These are phyloP conservation scores for Manacus vitellinus DNA, from an alignment of 2,113 vertebrate species.

Conservation along the genomic window DNA sequence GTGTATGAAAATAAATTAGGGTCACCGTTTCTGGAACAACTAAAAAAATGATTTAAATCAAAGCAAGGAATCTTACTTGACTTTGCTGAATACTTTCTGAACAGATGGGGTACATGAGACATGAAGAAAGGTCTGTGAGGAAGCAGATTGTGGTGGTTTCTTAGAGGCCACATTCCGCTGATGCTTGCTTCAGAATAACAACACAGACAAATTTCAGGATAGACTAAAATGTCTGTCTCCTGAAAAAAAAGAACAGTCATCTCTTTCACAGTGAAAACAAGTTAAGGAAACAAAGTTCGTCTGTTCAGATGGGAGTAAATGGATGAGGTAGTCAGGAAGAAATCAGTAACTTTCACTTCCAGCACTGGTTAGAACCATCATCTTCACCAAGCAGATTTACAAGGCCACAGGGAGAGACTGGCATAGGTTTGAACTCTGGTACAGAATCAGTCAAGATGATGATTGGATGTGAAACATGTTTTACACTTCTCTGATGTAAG, in stretches of 20 bases:
- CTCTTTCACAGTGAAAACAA: not conserved
- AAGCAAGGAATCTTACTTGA: not conserved
- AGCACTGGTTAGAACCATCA: not conserved
- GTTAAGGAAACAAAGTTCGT: not conserved
- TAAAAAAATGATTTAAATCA: not conserved
- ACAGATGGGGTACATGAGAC: not conserved
- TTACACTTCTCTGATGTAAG: not conserved
- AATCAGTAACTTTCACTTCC: not conserved
- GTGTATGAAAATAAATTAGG: slow-evolving; percentile 1
- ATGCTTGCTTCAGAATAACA: not conserved
- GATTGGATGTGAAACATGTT: not conserved
- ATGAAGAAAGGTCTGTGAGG: not conserved
- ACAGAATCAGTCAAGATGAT: not conserved
- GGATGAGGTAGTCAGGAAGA: not conserved
- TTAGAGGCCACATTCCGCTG: not conserved
- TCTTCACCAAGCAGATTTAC: not conserved
- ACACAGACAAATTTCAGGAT: not conserved
- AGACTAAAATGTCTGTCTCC: not conserved
- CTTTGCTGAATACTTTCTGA: not conserved
- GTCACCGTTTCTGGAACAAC: not conserved
- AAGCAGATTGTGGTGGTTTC: not conserved
- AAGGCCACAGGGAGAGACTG: not conserved
- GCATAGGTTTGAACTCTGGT: not conserved
- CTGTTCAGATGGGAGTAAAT: not conserved
- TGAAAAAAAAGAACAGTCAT: not conserved